Conservation (phyloP, 2,888 invertebrate genomes). For the Hetaerina titia region DNA sequence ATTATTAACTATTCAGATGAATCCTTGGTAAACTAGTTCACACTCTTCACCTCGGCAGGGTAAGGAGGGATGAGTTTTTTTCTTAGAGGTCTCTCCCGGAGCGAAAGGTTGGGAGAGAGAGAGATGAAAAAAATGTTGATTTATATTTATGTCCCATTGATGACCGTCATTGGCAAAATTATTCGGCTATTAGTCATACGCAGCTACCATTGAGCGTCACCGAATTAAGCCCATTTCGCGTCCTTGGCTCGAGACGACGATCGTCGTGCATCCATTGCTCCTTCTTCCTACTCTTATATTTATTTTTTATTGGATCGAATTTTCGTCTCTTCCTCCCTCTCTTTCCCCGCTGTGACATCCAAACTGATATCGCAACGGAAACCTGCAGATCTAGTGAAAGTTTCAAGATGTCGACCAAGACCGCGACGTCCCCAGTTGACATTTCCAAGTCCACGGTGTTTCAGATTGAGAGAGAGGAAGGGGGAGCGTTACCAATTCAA, state of each 20-base stretch:
- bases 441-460: too few species aligned
- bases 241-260: neutral
- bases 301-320: neutral
- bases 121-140: neutral
- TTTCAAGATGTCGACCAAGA: too few species aligned
- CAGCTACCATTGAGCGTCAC: neutral
- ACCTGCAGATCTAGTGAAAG: too few species aligned
- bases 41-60: neutral
- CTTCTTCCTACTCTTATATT: neutral
- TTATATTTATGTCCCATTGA: neutral
- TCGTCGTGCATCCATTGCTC: neutral
- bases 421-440: too few species aligned
- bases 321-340: too few species aligned
- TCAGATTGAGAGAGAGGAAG: too few species aligned
- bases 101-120: neutral
- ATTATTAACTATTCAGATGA: neutral
- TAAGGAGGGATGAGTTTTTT: neutral
- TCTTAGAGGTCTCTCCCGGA: neutral
- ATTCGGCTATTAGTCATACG: neutral
- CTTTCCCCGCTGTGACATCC: too few species aligned
- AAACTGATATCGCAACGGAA: too few species aligned
- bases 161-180: constrained; percentile 21
- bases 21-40: neutral
- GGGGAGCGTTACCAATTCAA: neutral
- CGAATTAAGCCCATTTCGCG: neutral